Conservation (phyloP, 2,797 vertebrate species). For the Eutrigla gurnardus region DNA sequence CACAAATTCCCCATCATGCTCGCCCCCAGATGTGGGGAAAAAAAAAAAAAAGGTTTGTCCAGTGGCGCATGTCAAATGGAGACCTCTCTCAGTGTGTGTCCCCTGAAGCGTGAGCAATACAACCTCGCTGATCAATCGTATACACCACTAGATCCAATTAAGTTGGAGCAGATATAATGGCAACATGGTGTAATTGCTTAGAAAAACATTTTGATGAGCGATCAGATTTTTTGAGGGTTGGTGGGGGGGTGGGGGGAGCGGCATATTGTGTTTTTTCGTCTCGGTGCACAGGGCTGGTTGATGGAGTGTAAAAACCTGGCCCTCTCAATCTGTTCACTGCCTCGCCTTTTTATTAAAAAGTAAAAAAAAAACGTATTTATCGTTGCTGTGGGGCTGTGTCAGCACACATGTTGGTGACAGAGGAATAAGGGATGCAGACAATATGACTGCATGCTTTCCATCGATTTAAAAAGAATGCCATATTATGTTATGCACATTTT, state of each 20-base stretch:
- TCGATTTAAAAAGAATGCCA: background rate
- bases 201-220: slow-evolving; percentile 73
- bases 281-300: slow-evolving; percentile 57
- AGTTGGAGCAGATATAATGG: slow-evolving; percentile 56
- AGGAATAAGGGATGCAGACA: background rate
- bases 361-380: slow-evolving; percentile 12
- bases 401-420: slow-evolving; percentile 16
- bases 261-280: slow-evolving; percentile 72
- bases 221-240: slow-evolving; percentile 52
- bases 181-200: slow-evolving; percentile 66
- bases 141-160: slow-evolving; percentile 72
- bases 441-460: background rate
- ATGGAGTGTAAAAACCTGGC: slow-evolving; percentile 60
- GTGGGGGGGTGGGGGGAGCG: slow-evolving; percentile 22
- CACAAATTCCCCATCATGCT: slow-evolving; percentile 27
- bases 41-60: slow-evolving; percentile 43
- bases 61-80: slow-evolving; percentile 46
- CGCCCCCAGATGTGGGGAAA: slow-evolving; percentile 17
- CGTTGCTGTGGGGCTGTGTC: slow-evolving; percentile 33
- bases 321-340: slow-evolving; percentile 54
- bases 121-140: slow-evolving; percentile 62
- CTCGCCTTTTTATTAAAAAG: slow-evolving; percentile 14
- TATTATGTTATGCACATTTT: background rate
- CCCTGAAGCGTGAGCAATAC: slow-evolving; percentile 39
- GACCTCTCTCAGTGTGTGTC: slow-evolving; percentile 37